Conservation (phyloP, 1,140 invertebrate species). For the Drosophila pruinosa region DNA sequence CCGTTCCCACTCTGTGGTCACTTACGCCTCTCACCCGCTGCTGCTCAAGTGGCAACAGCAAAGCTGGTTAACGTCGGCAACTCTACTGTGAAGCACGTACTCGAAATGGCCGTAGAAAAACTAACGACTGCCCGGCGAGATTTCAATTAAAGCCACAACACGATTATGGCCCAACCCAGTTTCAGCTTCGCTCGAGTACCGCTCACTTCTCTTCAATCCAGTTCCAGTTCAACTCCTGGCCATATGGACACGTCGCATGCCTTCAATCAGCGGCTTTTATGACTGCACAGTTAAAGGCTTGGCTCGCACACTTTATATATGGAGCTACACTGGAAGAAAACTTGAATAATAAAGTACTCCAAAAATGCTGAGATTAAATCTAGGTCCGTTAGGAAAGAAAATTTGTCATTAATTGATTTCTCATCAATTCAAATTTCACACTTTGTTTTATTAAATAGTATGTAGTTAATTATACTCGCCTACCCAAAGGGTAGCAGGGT, state of each 20-base stretch:
- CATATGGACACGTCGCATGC: slow-evolving; percentile 47
- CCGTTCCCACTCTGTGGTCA: slow-evolving; percentile 3
- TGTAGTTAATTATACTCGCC: no score
- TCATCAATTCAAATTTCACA: no score
- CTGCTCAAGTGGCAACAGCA: slow-evolving; percentile 3
- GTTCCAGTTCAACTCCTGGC: slow-evolving; percentile 14
- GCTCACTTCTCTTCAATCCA: not conserved
- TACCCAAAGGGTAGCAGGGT: no score
- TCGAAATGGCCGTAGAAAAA: slow-evolving; percentile 61
- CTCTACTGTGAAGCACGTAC: slow-evolving; percentile 61
- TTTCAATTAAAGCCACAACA: slow-evolving; percentile 68
- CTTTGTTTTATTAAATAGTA: no score
- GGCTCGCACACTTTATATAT: slow-evolving; percentile 31
- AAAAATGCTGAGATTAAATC: no score
- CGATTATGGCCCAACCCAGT: slow-evolving; percentile 43
- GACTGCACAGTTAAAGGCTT: slow-evolving; percentile 56
- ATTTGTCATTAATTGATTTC: not conserved
- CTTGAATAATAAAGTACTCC: no score
- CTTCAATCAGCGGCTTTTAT: slow-evolving; percentile 52
- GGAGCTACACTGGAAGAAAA: slow-evolving; percentile 17
- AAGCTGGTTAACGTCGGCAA: not conserved
- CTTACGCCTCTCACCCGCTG: not conserved
- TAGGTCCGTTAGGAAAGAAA: not conserved
- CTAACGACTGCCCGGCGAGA: slow-evolving; percentile 48
- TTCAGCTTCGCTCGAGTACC: not conserved